Evolutionary conservation across 2,113 vertebrate species (phyloP).

Genomic region (Cephalopterus ornatus): DNA sequence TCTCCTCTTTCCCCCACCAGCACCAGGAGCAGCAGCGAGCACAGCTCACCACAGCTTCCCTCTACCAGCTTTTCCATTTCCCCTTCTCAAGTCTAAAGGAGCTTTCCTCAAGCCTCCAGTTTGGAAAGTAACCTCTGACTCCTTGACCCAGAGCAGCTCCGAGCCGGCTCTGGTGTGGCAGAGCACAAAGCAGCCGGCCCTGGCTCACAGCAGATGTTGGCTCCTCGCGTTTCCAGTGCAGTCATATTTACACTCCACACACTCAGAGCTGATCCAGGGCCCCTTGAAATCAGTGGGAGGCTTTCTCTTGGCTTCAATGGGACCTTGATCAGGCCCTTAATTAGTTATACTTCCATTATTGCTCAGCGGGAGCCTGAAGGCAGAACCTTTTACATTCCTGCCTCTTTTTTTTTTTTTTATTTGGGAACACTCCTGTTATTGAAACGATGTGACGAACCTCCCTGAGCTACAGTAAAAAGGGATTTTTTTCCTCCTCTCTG

Average conservation of each 20-base stretch:
- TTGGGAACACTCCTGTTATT: background rate
- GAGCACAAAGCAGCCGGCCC: background rate
- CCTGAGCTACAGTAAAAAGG: background rate
- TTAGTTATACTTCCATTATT: slow-evolving; percentile 44
- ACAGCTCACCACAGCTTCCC: background rate
- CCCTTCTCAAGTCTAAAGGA: background rate
- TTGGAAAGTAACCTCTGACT: background rate
- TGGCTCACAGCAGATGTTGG: background rate
- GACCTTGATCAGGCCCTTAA: slow-evolving; percentile 33
- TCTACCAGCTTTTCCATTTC: background rate
- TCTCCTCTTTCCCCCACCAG: background rate
- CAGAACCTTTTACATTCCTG: background rate
- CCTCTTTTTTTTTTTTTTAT: background rate
- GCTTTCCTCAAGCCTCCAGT: background rate
- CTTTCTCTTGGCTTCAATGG: slow-evolving; percentile 14
- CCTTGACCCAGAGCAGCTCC: background rate
- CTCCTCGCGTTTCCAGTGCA: background rate
- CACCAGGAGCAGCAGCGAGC: background rate
- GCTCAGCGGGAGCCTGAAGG: slow-evolving; percentile 24
- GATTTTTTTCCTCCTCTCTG: background rate
- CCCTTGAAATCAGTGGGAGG: slow-evolving; percentile 11
- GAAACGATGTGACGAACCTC: background rate
- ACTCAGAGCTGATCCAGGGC: background rate
- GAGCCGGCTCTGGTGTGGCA: background rate
- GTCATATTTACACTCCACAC: background rate